Evolutionary conservation across 2,888 invertebrate species (phyloP).

Genomic region (Syrista parreyssii): DNA sequence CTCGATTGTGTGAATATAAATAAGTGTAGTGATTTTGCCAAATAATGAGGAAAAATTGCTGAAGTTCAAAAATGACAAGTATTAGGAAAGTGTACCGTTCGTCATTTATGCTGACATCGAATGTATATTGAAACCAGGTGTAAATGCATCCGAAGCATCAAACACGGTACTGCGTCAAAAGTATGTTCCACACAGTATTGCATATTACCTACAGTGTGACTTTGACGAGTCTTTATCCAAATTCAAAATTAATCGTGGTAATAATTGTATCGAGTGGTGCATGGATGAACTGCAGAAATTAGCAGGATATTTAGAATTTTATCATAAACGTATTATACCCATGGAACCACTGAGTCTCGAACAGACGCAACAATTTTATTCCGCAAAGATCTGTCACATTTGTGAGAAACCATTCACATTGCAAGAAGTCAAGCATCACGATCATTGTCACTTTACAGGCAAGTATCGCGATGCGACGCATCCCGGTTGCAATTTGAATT

Average conservation of each 20-base stretch:
- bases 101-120: conserved; percentile 9
- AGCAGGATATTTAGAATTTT: not conserved
- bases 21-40: too few species aligned
- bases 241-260: not conserved
- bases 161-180: not conserved
- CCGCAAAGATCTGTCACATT: too few species aligned
- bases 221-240: not conserved
- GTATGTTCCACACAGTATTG: not conserved
- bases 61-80: too few species aligned
- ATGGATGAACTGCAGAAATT: not conserved
- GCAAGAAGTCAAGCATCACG: too few species aligned
- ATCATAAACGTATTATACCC: not conserved
- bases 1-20: too few species aligned
- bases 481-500: too few species aligned
- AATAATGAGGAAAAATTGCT: too few species aligned
- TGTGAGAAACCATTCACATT: too few species aligned
- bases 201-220: not conserved
- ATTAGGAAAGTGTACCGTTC: too few species aligned
- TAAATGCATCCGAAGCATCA: not conserved
- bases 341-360: not conserved
- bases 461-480: too few species aligned
- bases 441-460: too few species aligned
- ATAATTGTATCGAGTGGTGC: not conserved
- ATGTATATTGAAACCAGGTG: not conserved
- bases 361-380: not conserved